A percentile compares a stretch with the other conserved stretches of the same genome.
These are phyloP conservation scores for Pelvicachromis taeniatus DNA, from an alignment of 2,113 vertebrate genomes.

Conservation along the genomic window DNA sequence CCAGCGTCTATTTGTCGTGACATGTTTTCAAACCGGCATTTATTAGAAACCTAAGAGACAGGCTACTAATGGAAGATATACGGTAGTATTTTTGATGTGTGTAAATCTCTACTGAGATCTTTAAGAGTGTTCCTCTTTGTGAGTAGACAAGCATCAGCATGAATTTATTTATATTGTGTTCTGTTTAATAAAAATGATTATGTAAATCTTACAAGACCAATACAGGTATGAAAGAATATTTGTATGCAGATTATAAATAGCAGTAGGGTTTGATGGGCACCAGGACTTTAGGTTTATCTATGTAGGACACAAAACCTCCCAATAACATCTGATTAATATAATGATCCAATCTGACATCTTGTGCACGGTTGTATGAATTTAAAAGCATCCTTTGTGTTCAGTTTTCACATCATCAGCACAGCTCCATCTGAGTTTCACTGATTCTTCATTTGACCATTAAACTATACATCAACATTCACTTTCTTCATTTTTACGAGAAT, in stretches of 20 bases:
- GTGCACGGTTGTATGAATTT: neutral
- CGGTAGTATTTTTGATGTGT: neutral
- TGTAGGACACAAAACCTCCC: accelerated
- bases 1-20: too few species aligned
- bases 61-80: too few species aligned
- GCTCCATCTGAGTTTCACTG: neutral
- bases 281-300: neutral
- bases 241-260: neutral
- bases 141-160: neutral
- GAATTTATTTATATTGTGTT: neutral
- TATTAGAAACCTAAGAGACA: too few species aligned
- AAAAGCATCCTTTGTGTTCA: neutral
- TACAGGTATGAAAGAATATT: neutral
- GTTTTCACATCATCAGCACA: neutral
- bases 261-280: neutral
- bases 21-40: too few species aligned
- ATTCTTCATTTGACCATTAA: neutral
- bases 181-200: neutral
- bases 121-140: neutral
- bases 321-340: neutral
- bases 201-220: neutral
- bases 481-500: neutral
- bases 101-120: neutral
- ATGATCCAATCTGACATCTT: neutral
- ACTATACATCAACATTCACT: accelerated